These are phyloP conservation scores for Echeneis naucrates DNA, from an alignment of 2,797 vertebrate genomes.

Conservation along the genomic window DNA sequence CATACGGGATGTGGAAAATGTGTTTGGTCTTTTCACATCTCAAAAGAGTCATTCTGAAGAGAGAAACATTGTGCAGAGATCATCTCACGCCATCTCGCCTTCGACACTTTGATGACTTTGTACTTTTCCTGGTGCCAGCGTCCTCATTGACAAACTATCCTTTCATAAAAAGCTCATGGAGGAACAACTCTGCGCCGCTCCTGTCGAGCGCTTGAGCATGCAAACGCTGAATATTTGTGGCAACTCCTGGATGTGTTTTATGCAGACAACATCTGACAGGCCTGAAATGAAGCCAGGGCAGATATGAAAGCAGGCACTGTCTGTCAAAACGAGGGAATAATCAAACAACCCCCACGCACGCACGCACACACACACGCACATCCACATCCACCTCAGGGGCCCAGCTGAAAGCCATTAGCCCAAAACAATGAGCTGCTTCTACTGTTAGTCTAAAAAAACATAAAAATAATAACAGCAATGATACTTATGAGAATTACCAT, in stretches of 20 bases:
- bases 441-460: conserved; percentile 84
- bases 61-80: conserved; percentile 56
- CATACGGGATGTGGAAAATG: conserved; percentile 76
- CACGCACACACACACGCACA: conserved; percentile 14
- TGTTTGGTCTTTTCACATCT: conserved; percentile 65
- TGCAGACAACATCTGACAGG: conserved; percentile 88
- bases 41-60: conserved; percentile 69
- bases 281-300: conserved; percentile 87
- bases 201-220: conserved; percentile 58
- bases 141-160: conserved; percentile 74
- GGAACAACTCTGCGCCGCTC: conserved; percentile 32
- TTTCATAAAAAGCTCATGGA: conserved; percentile 73
- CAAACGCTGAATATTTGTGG: conserved; percentile 77
- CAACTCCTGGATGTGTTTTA: conserved; percentile 85
- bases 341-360: conserved; percentile 84
- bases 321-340: conserved; percentile 94
- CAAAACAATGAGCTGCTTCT: conserved; percentile 92
- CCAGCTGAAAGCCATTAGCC: conserved; percentile 96
- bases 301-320: conserved; percentile 91
- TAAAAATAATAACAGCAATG: conserved; percentile 74
- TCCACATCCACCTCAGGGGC: conserved; percentile 83
- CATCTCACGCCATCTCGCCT: conserved; percentile 66
- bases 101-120: conserved; percentile 49
- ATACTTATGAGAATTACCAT: conserved; percentile 89
- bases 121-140: conserved; percentile 41